Percentiles rank a stretch among this genome's conserved stretches.
Conservation (phyloP, 2,888 invertebrate species). For the Acholoe squamosa region DNA sequence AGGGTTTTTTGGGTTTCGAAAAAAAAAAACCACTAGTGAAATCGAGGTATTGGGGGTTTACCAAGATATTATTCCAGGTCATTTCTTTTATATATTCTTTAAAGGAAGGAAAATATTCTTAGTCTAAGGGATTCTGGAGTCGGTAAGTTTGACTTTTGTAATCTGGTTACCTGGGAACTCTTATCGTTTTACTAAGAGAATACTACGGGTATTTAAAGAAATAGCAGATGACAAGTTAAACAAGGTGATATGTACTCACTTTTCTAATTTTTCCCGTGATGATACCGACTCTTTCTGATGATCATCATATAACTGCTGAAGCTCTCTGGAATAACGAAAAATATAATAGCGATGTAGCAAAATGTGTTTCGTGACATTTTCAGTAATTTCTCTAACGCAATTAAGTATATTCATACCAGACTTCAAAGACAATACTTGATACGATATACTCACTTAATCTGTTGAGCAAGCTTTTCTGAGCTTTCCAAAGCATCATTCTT, state of each 20-base stretch:
- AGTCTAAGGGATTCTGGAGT: too few relatives aligned
- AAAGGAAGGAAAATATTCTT: too few relatives aligned
- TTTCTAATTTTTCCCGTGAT: constrained; percentile 75
- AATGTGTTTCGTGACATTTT: too few relatives aligned
- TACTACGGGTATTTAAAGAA: too few relatives aligned
- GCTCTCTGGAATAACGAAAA: constrained; percentile 73
- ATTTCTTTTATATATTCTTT: too few relatives aligned
- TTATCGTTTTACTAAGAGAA: too few relatives aligned
- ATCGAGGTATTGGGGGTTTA: too few relatives aligned
- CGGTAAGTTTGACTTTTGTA: too few relatives aligned
- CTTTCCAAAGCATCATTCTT: constrained; percentile 78
- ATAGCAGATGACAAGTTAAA: neutral
- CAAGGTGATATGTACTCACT: constrained; percentile 71
- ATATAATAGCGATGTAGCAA: neutral
- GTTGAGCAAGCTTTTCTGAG: constrained; percentile 78
- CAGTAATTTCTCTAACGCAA: neutral
- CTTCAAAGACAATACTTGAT: neutral
- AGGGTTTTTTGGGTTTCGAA: too few relatives aligned
- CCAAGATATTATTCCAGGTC: too few relatives aligned
- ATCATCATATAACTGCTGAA: constrained; percentile 79
- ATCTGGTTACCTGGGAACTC: too few relatives aligned
- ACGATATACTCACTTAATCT: constrained; percentile 70
- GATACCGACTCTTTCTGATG: constrained; percentile 76
- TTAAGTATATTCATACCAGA: neutral
- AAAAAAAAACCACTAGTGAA: too few relatives aligned